These are phyloP conservation scores for Lysandra bellargus DNA, from an alignment of 2,888 invertebrate species.

Conservation along the genomic window DNA sequence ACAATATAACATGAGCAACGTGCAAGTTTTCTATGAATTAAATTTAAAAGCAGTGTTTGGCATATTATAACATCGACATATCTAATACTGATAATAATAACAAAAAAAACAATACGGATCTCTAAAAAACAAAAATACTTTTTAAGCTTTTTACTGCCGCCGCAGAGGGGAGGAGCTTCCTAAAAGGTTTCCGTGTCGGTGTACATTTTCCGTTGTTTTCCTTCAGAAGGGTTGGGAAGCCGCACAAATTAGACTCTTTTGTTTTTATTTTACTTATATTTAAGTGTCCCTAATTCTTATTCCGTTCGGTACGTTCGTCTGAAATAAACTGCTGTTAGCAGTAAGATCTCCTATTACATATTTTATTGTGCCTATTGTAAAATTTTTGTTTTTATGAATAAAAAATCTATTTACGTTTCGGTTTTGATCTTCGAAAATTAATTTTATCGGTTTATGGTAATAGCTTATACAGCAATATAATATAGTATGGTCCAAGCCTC, in stretches of 20 bases:
- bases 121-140: conserved; percentile 38
- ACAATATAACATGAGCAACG: neutral
- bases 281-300: conserved; percentile 19
- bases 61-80: neutral
- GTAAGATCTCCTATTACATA: neutral
- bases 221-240: conserved; percentile 68
- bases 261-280: conserved; percentile 32
- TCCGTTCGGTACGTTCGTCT: neutral
- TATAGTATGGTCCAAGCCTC: no score
- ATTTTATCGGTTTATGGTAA: no score
- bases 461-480: no score
- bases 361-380: neutral
- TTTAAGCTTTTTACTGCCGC: conserved; percentile 61
- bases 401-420: no score
- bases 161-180: conserved; percentile 68
- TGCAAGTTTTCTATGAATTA: neutral
- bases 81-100: neutral
- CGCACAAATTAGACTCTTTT: conserved; percentile 52
- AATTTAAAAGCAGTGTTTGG: neutral
- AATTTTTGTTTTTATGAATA: no score
- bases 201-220: conserved; percentile 57
- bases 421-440: no score
- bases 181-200: conserved; percentile 71
- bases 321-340: neutral
- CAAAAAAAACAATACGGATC: conserved; percentile 19